Base-by-base conservation (phyloP, 2,888 invertebrate species). In the Hipparchia sbordonii region DNA sequence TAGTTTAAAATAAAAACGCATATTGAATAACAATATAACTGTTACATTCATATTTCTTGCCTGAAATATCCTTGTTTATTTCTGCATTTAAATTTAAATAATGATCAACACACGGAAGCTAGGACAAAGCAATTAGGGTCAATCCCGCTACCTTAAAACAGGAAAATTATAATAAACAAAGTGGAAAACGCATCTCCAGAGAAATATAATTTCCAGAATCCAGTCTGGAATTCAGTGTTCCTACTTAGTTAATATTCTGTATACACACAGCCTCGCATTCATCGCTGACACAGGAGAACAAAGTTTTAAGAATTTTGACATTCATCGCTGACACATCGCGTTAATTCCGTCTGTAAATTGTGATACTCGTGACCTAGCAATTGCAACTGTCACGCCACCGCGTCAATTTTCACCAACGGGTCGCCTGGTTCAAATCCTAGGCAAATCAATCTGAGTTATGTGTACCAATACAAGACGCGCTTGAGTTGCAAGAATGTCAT, bases 81-180 rank as follows among this genome's bases (percentile, higher is more conserved):
- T n/a, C 6, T 67, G 8, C 45, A n/a, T 45, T 46, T 67, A 46
- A 57, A 67, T 67, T 13, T 67, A 46, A 67, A 67, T 67, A 67
- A 57, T 46, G 13, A 45, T 46, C 54, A n/a, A 10, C 45, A 23
- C 67, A 56, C 67, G 67, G 67, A 67, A 67, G 67, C 67, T 23
- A 23, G 67, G 67, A 46, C 67, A 67, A 67, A 67, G 54, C 67
- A 56, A 67, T 67, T 67, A 67, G 45, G 39, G 39, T 39, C 39
- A 39, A 57, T 57, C 46, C 13, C 67, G 56, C 13, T 67, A 67
- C 67, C 57, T 56, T 23, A 67, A 66, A 67, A 56, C 67, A 67
- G 67, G 67, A 57, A 67, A 67, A 67, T 67, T 67, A 67, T 67
- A 57, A 67, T 67, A 67, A 67, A 67, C 67, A 67, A 66, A 66